Base-by-base conservation (phyloP, 2,888 invertebrate species). In the Choristoneura rosaceana region DNA sequence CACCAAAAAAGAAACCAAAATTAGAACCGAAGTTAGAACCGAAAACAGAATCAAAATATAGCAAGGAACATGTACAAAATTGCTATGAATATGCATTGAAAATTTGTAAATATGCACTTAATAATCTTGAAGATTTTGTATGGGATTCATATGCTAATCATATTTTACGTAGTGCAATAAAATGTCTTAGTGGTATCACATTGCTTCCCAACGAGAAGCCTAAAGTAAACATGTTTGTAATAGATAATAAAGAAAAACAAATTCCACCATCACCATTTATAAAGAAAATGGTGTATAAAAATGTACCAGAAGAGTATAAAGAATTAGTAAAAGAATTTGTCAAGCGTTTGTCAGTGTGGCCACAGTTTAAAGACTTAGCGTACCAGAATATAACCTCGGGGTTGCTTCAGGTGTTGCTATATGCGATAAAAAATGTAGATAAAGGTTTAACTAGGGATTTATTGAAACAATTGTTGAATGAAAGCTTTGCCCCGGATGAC, bases 41-140 rank as follows among this genome's bases (percentile, higher is more conserved):
- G 0, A 77, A 80, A 76, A 71, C 74, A 3, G 81, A 84, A 66
- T 74, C 81, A 0, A 85, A 91, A 70, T 95, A 94, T 61, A 82
- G 84, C 2, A 80, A 89, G 5, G 90, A 92, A 3, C 96, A 96
- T 74, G 83, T 94, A n/a, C 81, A 91, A 45, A 92, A 90, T 60
- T 97, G 96, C 77, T 91, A 95, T 2, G 91, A 95, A 12, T 97
- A 97, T 84, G 95, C 96, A 0, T 76, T 96, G 14, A 97, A 96
- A 87, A 91, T 97, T 4, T 95, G 96, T 74, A 97, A 96, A 90
- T 98, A 97, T 87, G 93, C 96, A 33, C 87, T 97, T 0, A 98
- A 98, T 86, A 98, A 98, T 91, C 91, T 97, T 73, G 98, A 98
- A 84, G 98, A 98, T 82, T 98, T 97, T 81, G 95, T 97, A 0